A percentile compares a stretch with the other conserved stretches of the same genome.
These are phyloP conservation scores for Zaprionus gabonicus DNA, from an alignment of 1,140 invertebrate species.

Conservation along the genomic window DNA sequence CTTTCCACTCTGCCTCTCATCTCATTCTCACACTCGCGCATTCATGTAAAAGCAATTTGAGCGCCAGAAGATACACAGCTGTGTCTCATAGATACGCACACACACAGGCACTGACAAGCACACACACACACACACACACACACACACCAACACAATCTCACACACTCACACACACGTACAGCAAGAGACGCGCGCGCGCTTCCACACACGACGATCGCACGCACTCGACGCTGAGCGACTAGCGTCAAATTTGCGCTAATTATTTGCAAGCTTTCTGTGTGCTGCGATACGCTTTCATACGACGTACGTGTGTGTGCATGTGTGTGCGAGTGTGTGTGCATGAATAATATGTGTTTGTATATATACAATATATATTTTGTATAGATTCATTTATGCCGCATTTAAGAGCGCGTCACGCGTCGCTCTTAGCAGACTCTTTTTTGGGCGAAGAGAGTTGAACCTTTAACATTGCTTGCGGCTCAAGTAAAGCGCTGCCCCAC, in stretches of 20 bases:
- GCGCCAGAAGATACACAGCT: conserved; percentile 55
- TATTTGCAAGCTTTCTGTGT: conserved; percentile 71
- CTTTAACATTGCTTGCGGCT: conserved; percentile 49
- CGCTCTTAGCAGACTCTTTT: conserved; percentile 13
- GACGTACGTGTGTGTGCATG: background rate
- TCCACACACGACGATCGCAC: conserved; percentile 56
- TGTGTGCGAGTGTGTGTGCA: background rate
- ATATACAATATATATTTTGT: background rate
- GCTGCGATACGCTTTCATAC: background rate
- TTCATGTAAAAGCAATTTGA: conserved; percentile 62
- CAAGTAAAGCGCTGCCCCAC: background rate
- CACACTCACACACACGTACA: conserved; percentile 11
- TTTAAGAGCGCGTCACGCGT: background rate
- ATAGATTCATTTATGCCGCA: conserved; percentile 4
- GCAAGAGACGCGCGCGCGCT: background rate
- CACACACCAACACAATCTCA: too few relatives aligned
- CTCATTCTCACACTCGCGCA: conserved; percentile 15
- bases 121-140: too few relatives aligned
- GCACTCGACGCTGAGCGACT: conserved; percentile 59
- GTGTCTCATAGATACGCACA: conserved; percentile 61
- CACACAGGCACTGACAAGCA: background rate
- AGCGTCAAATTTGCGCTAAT: conserved; percentile 80
- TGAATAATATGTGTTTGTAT: background rate
- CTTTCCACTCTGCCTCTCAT: conserved; percentile 9
- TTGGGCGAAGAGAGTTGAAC: conserved; percentile 47